Conservation (phyloP, 1,140 invertebrate genomes). For the Proales similis region DNA sequence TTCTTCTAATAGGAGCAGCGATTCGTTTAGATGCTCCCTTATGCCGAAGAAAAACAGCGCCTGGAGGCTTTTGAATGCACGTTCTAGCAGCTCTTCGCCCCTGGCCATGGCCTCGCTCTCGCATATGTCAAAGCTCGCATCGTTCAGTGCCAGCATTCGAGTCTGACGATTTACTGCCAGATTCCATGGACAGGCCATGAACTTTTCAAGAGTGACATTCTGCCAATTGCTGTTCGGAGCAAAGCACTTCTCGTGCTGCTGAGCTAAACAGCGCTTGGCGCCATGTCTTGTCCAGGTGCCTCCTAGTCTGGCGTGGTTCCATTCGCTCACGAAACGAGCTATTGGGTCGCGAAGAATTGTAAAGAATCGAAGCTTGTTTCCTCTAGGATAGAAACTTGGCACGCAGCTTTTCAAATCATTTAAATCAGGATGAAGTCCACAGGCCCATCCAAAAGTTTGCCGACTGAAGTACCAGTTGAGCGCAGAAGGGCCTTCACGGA, state of each 20-base stretch:
- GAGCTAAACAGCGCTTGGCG: constrained; percentile 60
- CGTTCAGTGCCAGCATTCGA: constrained; percentile 77
- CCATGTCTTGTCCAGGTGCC: constrained; percentile 80
- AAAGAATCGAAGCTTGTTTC: constrained; percentile 76
- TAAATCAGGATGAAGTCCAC: constrained; percentile 96
- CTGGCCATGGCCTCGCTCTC: constrained; percentile 85
- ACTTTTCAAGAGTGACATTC: constrained; percentile 62
- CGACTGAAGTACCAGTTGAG: constrained; percentile 84
- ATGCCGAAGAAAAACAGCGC: constrained; percentile 12
- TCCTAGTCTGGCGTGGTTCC: constrained; percentile 85
- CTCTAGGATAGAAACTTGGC: not conserved
- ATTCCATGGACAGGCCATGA: constrained; percentile 81
- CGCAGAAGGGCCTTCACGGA: constrained; percentile 39
- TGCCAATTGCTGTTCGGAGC: constrained; percentile 38
- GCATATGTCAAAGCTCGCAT: constrained; percentile 33
- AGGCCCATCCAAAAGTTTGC: constrained; percentile 97
- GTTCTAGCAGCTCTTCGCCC: constrained; percentile 38
- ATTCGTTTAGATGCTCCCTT: constrained; percentile 30
- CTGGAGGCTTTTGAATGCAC: not conserved
- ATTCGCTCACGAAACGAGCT: constrained; percentile 75
- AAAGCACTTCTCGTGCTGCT: not conserved
- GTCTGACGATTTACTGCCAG: constrained; percentile 91
- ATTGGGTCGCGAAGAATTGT: constrained; percentile 86
- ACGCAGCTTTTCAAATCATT: constrained; percentile 79
- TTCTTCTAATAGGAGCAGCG: constrained; percentile 67